Conservation (phyloP, 2,888 invertebrate species). For the Scaptomyza flava region DNA sequence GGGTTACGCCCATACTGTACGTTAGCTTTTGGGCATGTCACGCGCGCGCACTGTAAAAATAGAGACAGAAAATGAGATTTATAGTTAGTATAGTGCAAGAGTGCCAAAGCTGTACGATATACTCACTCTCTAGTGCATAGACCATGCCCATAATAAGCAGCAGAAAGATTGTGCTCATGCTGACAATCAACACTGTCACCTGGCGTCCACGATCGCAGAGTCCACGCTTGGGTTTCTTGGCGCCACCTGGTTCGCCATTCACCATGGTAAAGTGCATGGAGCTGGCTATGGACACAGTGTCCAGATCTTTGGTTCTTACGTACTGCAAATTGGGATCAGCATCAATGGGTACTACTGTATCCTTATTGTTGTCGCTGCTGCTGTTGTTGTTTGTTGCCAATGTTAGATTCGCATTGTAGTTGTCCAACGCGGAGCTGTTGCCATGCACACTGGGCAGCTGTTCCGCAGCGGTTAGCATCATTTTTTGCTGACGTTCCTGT, state of each 20-base stretch:
- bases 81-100: background rate
- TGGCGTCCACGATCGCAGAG: slow-evolving; percentile 92
- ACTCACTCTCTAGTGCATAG: slow-evolving; percentile 94
- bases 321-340: slow-evolving; percentile 82
- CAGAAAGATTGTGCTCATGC: slow-evolving; percentile 92
- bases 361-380: slow-evolving; percentile 47
- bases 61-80: slow-evolving; percentile 1
- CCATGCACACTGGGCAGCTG: slow-evolving; percentile 54
- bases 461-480: slow-evolving; percentile 44
- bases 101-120: slow-evolving; percentile 15
- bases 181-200: slow-evolving; percentile 92
- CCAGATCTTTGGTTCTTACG: slow-evolving; percentile 86
- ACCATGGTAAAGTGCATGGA: slow-evolving; percentile 95
- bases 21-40: slow-evolving; percentile 83
- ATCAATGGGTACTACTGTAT: slow-evolving; percentile 81
- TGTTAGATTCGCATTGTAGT: slow-evolving; percentile 77
- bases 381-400: slow-evolving; percentile 50
- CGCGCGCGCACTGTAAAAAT: slow-evolving; percentile 86
- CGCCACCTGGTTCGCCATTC: slow-evolving; percentile 89
- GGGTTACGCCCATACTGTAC: slow-evolving; percentile 25
- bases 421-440: slow-evolving; percentile 44
- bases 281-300: slow-evolving; percentile 91
- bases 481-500: slow-evolving; percentile 72
- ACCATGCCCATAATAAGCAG: slow-evolving; percentile 92
- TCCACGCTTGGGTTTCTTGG: slow-evolving; percentile 87